Evolutionary conservation across 2,113 vertebrate genomes (phyloP).

Genomic region (Dinomys branickii): DNA sequence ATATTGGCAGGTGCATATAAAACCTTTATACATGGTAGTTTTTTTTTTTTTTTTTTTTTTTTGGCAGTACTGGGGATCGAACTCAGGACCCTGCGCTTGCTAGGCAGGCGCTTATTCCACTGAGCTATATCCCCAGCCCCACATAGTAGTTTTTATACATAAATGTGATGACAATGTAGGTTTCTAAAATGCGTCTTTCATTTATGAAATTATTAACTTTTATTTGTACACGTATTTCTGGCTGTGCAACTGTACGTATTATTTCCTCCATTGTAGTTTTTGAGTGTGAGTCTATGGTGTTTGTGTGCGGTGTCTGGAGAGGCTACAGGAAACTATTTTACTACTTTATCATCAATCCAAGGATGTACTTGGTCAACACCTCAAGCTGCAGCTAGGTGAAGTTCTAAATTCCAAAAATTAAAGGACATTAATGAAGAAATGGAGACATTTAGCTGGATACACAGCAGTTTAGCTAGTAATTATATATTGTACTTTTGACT

Average conservation of each 20-base stretch:
- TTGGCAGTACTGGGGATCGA: too few relatives aligned
- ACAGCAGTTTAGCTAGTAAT: neutral
- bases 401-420: fast-evolving
- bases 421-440: neutral
- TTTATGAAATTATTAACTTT: neutral
- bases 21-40: neutral
- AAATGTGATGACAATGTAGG: neutral
- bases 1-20: neutral
- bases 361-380: neutral
- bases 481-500: neutral
- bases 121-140: too few relatives aligned
- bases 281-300: too few relatives aligned
- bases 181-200: neutral
- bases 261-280: neutral
- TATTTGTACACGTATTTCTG: neutral
- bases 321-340: too few relatives aligned
- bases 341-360: neutral
- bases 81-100: too few relatives aligned
- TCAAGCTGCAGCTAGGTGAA: neutral
- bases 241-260: neutral
- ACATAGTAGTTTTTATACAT: too few relatives aligned
- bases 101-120: too few relatives aligned
- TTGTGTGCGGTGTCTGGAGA: neutral
- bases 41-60: too few relatives aligned
- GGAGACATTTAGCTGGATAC: neutral